Evolutionary conservation across 2,113 vertebrate genomes (phyloP), one percentile per base, ranked within the genome.

Genomic region (Bolborhynchus lineola): DNA sequence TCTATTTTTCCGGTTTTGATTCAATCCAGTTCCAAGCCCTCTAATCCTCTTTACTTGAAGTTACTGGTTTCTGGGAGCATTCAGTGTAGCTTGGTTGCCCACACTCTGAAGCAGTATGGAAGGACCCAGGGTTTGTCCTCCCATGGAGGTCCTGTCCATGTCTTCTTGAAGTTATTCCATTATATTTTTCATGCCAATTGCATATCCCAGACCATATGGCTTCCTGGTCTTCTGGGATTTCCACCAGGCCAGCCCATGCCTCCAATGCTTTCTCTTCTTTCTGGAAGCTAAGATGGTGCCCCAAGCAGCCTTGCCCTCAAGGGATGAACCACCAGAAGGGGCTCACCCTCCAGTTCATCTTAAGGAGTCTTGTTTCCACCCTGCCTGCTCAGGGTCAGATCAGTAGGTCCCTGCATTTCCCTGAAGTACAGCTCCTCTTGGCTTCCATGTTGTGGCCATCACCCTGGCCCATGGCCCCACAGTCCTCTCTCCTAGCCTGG

Each of bases 221-320:
- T 84, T 13, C 23, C 13, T 87, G 52, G 29, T 81, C 33, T 84
- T 16, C 60, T 78, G 41, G 60, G 28, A 41, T 82, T 92, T 85
- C 31, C 13, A 6, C 31, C 24, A 59, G 4, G 19, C 7, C 41
- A 70, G 18, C 0, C 0, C 29, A 44, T 31, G 7, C 26, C 37
- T 78, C 60, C 37, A 63, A 21, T 0, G 0, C 13, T 39, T 81
- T 83, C 11, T 62, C 28, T 81, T 65, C 29, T 9, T 44, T 89
- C 65, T 9, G 3, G 41, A 13, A 90, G 46, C 31, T 75, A 24
- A 59, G 37, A 18, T 18, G 46, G 14, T 53, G n/a, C 57, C 16
- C n/a, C 41, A 68, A 59, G 20, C 11, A 93, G 42, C n/a, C 50
- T 74, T 59, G 11, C 5, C n/a, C 13, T 70, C 49, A 31, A 39